A percentile compares a stretch with the other conserved stretches of the same genome.
These are phyloP conservation scores for Drosophila bifasciata DNA, from an alignment of 1,140 invertebrate genomes.

Conservation along the genomic window DNA sequence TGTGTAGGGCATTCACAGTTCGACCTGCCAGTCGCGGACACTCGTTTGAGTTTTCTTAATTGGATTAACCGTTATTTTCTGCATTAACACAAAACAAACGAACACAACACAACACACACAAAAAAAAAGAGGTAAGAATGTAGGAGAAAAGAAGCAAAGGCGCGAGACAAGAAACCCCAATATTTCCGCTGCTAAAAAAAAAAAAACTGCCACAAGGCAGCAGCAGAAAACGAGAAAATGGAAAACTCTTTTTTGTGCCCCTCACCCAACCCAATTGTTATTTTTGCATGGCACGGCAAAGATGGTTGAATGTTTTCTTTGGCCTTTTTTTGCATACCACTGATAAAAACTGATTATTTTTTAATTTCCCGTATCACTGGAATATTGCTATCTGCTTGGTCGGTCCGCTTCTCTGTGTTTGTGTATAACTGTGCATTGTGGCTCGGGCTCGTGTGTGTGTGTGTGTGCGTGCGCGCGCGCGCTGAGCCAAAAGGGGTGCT, in stretches of 20 bases:
- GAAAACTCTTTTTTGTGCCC: slow-evolving; percentile 7
- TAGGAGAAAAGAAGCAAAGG: slow-evolving; percentile 48
- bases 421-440: slow-evolving; percentile 31
- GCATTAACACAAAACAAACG: slow-evolving; percentile 41
- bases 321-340: slow-evolving; percentile 44
- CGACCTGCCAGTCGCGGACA: slow-evolving; percentile 21
- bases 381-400: not conserved
- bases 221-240: not conserved
- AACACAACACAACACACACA: slow-evolving; percentile 43
- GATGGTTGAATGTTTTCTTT: slow-evolving; percentile 13
- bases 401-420: slow-evolving; percentile 27
- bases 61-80: slow-evolving; percentile 75
- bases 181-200: slow-evolving; percentile 60
- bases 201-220: slow-evolving; percentile 35
- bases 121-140: slow-evolving; percentile 27
- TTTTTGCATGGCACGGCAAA: no score
- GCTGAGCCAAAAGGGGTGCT: slow-evolving; percentile 20
- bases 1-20: slow-evolving; percentile 42
- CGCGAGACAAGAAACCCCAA: slow-evolving; percentile 49
- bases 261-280: no score
- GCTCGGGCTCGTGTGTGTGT: slow-evolving; percentile 24
- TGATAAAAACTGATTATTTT: slow-evolving; percentile 49
- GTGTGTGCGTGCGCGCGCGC: slow-evolving; percentile 21
- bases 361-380: slow-evolving; percentile 39
- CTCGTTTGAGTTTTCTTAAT: slow-evolving; percentile 70